These are phyloP conservation scores for Thunnus albacares DNA, from an alignment of 2,797 vertebrate species.

Conservation along the genomic window DNA sequence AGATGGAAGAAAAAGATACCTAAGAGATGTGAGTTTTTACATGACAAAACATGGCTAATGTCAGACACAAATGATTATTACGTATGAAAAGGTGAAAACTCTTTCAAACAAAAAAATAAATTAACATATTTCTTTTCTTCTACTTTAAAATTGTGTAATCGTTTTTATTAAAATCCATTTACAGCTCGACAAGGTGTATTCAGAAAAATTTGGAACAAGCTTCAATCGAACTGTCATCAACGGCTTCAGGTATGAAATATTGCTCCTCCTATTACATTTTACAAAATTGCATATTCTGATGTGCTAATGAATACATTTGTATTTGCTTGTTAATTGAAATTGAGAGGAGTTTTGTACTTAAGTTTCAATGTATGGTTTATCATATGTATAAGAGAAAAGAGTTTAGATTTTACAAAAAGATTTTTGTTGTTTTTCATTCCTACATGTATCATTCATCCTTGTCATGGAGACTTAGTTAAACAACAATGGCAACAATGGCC, in stretches of 20 bases:
- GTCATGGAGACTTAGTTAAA: not conserved
- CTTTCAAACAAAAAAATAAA: too few relatives aligned
- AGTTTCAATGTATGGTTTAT: not conserved
- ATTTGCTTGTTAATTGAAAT: not conserved
- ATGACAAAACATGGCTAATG: too few relatives aligned
- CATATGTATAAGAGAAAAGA: not conserved
- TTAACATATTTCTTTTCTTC: too few relatives aligned
- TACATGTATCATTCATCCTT: not conserved
- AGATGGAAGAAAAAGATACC: too few relatives aligned
- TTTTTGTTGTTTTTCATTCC: not conserved
- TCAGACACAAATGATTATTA: too few relatives aligned
- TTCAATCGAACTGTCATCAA: conserved; percentile 32
- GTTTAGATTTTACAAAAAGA: not conserved
- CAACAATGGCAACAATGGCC: not conserved
- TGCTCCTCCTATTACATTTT: not conserved
- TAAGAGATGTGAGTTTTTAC: too few relatives aligned
- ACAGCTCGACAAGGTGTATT: not conserved
- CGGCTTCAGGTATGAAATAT: conserved; percentile 48
- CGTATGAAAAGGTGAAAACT: too few relatives aligned
- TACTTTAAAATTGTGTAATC: not conserved
- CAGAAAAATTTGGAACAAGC: fast-evolving
- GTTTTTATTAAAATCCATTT: not conserved
- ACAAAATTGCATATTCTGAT: not conserved
- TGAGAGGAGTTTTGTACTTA: not conserved
- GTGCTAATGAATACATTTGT: not conserved